Evolutionary conservation across 2,113 vertebrate species (phyloP), one percentile per base, ranked within the genome.

Genomic region (Melanerpes aurifrons): DNA sequence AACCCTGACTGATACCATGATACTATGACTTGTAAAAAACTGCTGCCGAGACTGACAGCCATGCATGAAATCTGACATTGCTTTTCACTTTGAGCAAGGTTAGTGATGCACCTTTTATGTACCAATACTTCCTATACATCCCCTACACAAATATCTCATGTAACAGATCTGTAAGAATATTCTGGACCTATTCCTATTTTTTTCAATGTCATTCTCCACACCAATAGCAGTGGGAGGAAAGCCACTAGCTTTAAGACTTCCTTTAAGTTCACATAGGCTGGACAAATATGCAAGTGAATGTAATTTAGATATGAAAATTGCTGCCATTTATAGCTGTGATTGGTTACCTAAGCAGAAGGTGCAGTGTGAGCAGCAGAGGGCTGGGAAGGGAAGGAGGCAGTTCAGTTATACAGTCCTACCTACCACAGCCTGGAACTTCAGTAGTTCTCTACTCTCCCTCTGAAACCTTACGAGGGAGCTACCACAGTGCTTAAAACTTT

Each of bases 351-450:
- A 69, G 28, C 22, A 81, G 62, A 47, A 78, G 9, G 7, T 57
- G 22, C 14, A 71, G 50, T 2, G 12, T 20, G 12, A 77, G 37
- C 43, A 91, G 28, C 19, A 85, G 15, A 2, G 4, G 4, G 3
- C 2, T 6, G 2, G 17, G 1, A 31, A 9, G 2, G 1, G 6
- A 69, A 77, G 25, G 15, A 43, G 3, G 21, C 1, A 1, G 21
- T 64, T 56, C 11, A 77, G 2, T 15, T 16, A 17, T 11, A 26
- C 12, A 76, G 45, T 20, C 48, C 31, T 66, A 58, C 29, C 58
- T 15, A 20, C 12, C 9, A 12, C 20, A 68, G 37, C 8, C 50
- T 47, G 8, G 48, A 9, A 32, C 8, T 26, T 68, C 82, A 92
- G 61, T 31, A 69, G 6, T 12, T 85, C 18, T 45, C 11, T 54